phyloP scores from a whole-genome alignment of 2,888 invertebrate species.

The Molanna angustata region DNA sequence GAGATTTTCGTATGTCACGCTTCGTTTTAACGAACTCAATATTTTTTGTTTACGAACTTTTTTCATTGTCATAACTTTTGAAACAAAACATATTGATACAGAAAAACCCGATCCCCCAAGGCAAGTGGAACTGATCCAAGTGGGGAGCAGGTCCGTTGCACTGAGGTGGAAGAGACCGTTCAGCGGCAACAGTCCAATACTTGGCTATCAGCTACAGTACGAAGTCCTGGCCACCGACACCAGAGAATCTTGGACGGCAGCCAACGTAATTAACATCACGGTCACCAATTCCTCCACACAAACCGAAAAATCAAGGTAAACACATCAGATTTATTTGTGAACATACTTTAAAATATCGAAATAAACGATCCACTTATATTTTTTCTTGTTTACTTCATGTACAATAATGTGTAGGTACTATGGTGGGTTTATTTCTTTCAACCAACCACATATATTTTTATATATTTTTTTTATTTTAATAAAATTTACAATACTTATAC shows the following conservation, averaged over 20 bases:
- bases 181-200: slow-evolving; percentile 76
- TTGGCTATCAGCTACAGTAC: slow-evolving; percentile 75
- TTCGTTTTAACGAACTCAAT: too few species aligned
- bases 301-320: neutral
- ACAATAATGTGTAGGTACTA: too few species aligned
- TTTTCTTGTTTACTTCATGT: too few species aligned
- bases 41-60: too few species aligned
- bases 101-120: slow-evolving; percentile 75
- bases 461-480: too few species aligned
- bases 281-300: slow-evolving; percentile 38
- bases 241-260: slow-evolving; percentile 55
- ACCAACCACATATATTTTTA: too few species aligned
- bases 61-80: too few species aligned
- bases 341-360: neutral
- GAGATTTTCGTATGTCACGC: too few species aligned
- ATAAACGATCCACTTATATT: neutral
- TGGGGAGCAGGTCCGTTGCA: slow-evolving; percentile 61
- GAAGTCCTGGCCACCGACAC: slow-evolving; percentile 57
- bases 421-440: too few species aligned
- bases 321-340: neutral
- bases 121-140: slow-evolving; percentile 62
- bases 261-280: slow-evolving; percentile 57
- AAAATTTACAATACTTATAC: too few species aligned
- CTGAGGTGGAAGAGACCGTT: slow-evolving; percentile 69
- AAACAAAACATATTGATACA: too few species aligned